A percentile compares a stretch with the other conserved stretches of the same genome.
phyloP scores from a whole-genome alignment of 2,888 invertebrate genomes.

The Agrilus biguttatus region DNA sequence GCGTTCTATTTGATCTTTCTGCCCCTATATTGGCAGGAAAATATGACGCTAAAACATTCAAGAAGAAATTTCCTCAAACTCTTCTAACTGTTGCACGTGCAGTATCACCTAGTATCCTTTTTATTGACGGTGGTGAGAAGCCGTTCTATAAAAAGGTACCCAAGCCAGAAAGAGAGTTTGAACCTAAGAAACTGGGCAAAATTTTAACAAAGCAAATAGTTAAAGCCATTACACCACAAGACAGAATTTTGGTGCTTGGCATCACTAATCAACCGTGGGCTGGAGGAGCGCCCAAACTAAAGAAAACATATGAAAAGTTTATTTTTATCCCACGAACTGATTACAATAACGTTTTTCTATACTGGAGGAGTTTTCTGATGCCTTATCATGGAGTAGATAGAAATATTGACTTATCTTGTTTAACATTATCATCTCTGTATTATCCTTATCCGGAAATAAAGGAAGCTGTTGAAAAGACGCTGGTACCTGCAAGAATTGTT shows the following conservation, averaged over 20 bases:
- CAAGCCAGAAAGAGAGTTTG: slow-evolving; percentile 41
- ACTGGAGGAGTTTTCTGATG: slow-evolving; percentile 41
- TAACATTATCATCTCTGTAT: slow-evolving; percentile 39
- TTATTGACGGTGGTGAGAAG: slow-evolving; percentile 51
- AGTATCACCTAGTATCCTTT: slow-evolving; percentile 48
- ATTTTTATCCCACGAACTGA: slow-evolving; percentile 36
- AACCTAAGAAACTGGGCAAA: slow-evolving; percentile 56
- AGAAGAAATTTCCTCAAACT: too few species aligned
- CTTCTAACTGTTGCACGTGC: too few species aligned
- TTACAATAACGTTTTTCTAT: slow-evolving; percentile 41
- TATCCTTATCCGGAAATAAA: slow-evolving; percentile 38
- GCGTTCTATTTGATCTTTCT: slow-evolving; percentile 63
- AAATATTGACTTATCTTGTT: slow-evolving; percentile 41
- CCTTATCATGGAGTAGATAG: slow-evolving; percentile 42
- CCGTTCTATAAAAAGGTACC: slow-evolving; percentile 56
- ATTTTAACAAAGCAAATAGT: slow-evolving; percentile 53
- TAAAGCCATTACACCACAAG: slow-evolving; percentile 47
- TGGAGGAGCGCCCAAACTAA: slow-evolving; percentile 31
- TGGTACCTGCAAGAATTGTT: slow-evolving; percentile 37
- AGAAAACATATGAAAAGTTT: slow-evolving; percentile 40
- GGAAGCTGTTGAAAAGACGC: slow-evolving; percentile 29
- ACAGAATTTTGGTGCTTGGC: slow-evolving; percentile 55
- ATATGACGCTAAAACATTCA: slow-evolving; percentile 46
- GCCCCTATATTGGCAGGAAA: slow-evolving; percentile 52
- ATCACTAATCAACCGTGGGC: slow-evolving; percentile 55